Percentiles rank a stretch among this genome's conserved stretches.
These are phyloP conservation scores for Drosophila crucigera DNA, from an alignment of 2,888 invertebrate species.

Conservation along the genomic window DNA sequence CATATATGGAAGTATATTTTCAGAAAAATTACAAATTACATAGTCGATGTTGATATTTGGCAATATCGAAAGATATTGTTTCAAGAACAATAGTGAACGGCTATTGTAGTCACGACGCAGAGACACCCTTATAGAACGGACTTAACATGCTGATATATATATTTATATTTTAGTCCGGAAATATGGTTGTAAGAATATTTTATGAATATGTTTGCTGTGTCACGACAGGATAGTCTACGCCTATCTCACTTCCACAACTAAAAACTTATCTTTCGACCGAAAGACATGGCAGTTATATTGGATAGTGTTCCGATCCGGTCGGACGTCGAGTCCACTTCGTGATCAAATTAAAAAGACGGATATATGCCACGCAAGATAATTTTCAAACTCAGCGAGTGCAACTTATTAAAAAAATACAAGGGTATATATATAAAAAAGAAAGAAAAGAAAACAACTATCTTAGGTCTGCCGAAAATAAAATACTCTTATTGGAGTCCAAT, in stretches of 20 bases:
- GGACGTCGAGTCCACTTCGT: neutral
- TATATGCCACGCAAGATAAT: neutral
- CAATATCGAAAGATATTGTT: neutral
- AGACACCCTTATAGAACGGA: neutral
- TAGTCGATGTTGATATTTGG: neutral
- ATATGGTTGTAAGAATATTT: neutral
- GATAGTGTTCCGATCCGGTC: neutral
- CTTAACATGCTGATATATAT: neutral
- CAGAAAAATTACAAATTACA: neutral
- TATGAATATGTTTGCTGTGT: neutral
- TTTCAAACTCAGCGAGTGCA: neutral
- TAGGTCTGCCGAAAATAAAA: neutral
- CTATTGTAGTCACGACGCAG: neutral
- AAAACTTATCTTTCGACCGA: neutral
- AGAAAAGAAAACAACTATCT: neutral
- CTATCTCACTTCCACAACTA: neutral
- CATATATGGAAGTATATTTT: conserved; percentile 1
- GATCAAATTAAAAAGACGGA: neutral
- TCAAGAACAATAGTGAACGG: neutral
- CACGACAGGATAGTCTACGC: neutral
- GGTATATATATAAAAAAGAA: neutral
- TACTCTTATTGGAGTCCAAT: neutral
- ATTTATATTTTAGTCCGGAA: neutral
- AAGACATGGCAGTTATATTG: neutral
- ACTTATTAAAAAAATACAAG: neutral